Percentiles rank a stretch among this genome's conserved stretches.
phyloP scores from a whole-genome alignment of 2,113 vertebrate genomes.

The Cryptomyrus ogoouensis region DNA sequence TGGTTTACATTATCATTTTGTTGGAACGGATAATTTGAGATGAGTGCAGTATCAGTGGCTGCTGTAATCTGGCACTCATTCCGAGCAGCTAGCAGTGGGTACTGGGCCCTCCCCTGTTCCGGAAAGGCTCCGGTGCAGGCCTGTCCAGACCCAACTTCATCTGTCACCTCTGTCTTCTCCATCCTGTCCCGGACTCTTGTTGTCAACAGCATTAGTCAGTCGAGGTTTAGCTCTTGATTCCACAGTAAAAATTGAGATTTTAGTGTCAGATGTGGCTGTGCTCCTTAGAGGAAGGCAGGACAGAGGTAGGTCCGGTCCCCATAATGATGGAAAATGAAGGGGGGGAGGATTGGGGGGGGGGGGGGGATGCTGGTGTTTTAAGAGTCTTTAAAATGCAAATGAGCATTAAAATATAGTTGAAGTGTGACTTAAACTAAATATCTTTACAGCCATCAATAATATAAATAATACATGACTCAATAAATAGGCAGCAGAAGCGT shows the following conservation, averaged over 20 bases:
- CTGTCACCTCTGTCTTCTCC: background rate
- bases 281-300: background rate
- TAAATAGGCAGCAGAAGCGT: background rate
- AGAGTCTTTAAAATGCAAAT: background rate
- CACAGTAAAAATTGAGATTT: background rate
- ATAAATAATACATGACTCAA: background rate
- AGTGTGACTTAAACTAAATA: background rate
- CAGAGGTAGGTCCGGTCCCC: background rate
- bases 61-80: constrained; percentile 55
- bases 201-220: background rate
- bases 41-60: background rate
- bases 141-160: background rate
- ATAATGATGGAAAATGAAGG: background rate
- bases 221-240: background rate
- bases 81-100: constrained; percentile 48
- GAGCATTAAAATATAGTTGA: background rate
- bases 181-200: background rate
- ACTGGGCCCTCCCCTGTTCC: constrained; percentile 25
- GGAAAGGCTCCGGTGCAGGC: background rate
- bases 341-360: background rate
- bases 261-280: background rate
- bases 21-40: constrained; percentile 19
- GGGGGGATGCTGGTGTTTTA: background rate
- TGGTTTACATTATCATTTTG: constrained; percentile 30
- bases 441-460: background rate